Conservation (phyloP, 2,113 vertebrate genomes). For the Hypocryptadius cinnamomeus region DNA sequence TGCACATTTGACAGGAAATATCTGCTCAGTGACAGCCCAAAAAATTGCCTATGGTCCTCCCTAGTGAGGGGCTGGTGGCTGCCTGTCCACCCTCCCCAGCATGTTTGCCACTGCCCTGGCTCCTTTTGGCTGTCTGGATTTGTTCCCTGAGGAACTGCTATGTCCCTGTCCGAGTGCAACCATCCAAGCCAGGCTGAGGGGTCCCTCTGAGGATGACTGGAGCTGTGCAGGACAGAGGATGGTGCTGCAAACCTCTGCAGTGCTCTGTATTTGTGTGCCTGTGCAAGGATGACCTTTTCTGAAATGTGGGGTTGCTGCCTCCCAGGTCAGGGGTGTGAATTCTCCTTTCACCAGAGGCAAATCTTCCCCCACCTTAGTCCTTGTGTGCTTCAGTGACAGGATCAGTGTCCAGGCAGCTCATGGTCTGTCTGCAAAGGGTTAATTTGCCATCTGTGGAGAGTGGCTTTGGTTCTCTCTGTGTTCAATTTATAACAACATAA, state of each 20-base stretch:
- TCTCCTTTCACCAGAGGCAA: background rate
- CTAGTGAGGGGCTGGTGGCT: background rate
- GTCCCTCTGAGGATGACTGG: background rate
- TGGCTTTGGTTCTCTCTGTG: background rate
- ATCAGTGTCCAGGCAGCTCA: background rate
- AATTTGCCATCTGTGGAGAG: background rate
- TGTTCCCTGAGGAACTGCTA: background rate
- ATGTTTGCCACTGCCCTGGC: background rate
- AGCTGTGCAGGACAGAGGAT: background rate
- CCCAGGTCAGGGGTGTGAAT: rapidly evolving
- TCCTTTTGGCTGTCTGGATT: background rate
- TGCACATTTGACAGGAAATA: background rate
- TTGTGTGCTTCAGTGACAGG: background rate
- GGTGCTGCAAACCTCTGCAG: background rate
- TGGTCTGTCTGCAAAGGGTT: background rate
- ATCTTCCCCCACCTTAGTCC: background rate
- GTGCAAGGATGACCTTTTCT: background rate
- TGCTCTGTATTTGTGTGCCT: rapidly evolving
- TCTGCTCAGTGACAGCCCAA: background rate
- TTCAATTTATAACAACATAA: background rate
- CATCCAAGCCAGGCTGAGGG: background rate
- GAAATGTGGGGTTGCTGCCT: background rate
- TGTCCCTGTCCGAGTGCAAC: rapidly evolving
- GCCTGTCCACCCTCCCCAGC: background rate
- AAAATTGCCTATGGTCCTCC: background rate